Conservation (phyloP, 2,797 vertebrate genomes). For the Periparus ater region DNA sequence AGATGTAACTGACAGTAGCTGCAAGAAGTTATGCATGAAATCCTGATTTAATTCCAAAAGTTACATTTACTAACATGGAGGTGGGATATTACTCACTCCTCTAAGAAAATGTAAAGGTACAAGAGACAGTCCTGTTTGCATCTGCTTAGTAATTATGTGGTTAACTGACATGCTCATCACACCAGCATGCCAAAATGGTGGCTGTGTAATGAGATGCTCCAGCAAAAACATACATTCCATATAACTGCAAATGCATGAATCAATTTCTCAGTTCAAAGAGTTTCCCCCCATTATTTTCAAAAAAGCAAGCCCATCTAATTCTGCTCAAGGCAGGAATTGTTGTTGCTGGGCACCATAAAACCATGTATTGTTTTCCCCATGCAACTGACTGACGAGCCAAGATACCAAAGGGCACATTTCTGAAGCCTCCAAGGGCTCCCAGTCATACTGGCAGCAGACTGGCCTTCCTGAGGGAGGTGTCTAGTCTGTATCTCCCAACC, state of each 20-base stretch:
- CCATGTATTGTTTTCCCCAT: neutral
- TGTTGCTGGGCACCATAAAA: neutral
- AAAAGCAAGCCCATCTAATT: neutral
- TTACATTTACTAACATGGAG: neutral
- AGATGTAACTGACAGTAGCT: neutral
- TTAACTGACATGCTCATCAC: neutral
- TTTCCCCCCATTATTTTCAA: slow-evolving; percentile 5
- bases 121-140: neutral
- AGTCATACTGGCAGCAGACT: neutral
- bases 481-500: slow-evolving; percentile 17
- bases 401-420: neutral
- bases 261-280: slow-evolving; percentile 11
- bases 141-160: neutral
- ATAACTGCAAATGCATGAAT: neutral
- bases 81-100: neutral
- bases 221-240: slow-evolving; percentile 17
- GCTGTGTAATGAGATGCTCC: neutral
- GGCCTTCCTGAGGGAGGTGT: neutral
- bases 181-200: neutral
- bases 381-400: neutral
- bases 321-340: neutral
- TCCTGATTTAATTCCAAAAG: neutral
- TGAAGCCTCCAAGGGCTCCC: neutral
- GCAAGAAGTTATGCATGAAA: neutral
- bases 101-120: neutral